Percentiles rank a stretch among this genome's conserved stretches.
phyloP scores from a whole-genome alignment of 2,113 vertebrate species.

The Takifugu flavidus region DNA sequence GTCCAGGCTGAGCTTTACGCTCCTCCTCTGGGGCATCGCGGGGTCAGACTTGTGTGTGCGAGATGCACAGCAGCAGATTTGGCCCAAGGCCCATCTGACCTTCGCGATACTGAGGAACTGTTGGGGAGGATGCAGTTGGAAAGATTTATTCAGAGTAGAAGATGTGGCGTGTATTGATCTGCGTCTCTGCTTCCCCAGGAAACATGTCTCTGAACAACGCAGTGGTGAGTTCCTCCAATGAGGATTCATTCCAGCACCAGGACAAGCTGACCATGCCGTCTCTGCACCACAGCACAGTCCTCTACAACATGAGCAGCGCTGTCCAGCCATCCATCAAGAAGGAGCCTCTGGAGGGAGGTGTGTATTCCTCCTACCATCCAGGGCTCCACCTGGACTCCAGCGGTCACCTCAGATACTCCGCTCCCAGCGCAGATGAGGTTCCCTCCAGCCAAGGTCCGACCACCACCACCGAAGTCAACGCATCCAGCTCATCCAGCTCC shows the following conservation, averaged over 20 bases:
- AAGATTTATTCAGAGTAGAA: slow-evolving; percentile 1
- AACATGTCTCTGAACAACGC: slow-evolving; percentile 83
- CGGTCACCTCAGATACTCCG: slow-evolving; percentile 80
- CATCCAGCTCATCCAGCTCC: slow-evolving; percentile 80
- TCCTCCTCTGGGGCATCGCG: slow-evolving; percentile 17
- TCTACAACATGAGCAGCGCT: slow-evolving; percentile 87
- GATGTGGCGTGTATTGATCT: slow-evolving; percentile 31
- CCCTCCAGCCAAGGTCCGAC: slow-evolving; percentile 74
- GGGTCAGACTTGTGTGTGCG: slow-evolving; percentile 39
- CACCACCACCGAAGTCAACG: slow-evolving; percentile 70
- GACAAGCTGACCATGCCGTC: slow-evolving; percentile 75
- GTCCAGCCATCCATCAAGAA: slow-evolving; percentile 87
- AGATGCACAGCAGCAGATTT: slow-evolving; percentile 48
- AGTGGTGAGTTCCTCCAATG: slow-evolving; percentile 76
- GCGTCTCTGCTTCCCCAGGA: slow-evolving; percentile 69
- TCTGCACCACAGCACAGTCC: slow-evolving; percentile 84
- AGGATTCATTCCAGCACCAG: slow-evolving; percentile 65
- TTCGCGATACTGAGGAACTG: not conserved
- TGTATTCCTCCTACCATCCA: slow-evolving; percentile 83
- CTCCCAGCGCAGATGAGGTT: slow-evolving; percentile 71
- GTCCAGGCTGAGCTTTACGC: slow-evolving; percentile 17
- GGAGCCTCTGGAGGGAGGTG: slow-evolving; percentile 81
- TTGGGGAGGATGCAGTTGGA: slow-evolving; percentile 9
- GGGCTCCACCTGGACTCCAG: slow-evolving; percentile 87
- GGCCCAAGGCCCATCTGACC: slow-evolving; percentile 14